Evolutionary conservation across 2,797 vertebrate genomes (phyloP), one percentile per base, ranked within the genome.

Genomic region (Dendrocincla fuliginosa): DNA sequence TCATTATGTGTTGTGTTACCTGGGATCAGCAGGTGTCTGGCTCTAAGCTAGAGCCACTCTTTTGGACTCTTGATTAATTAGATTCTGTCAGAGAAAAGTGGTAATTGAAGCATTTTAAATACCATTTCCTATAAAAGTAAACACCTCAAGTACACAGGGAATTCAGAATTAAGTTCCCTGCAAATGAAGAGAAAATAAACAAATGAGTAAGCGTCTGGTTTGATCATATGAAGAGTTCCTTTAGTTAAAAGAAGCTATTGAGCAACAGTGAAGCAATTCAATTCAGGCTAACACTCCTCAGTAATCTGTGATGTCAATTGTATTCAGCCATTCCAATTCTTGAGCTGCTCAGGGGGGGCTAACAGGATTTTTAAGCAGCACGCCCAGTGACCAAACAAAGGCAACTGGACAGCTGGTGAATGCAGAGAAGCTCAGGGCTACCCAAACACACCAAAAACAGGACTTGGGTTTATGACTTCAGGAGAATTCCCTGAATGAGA

Each of bases 161-260:
- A 88, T 91, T 93, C 73, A 65, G 61, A 91, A 81, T 96, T 78
- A 87, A 95, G 57, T 88, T 94, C 75, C 44, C 49, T 80, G 94
- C 60, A 71, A 39, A 87, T 53, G 64, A 80, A 84, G 65, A 87
- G 46, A 79, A 87, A 94, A 93, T 78, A 95, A 93, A 83, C 71
- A 92, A 80, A 89, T 56, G 50, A 55, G 52, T 84, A 78, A 89
- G 89, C 5, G 1, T 89, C 35, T 84, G 73, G 94, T 95, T 93
- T 82, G 87, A 94, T 97, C 75, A 7, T 52, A n/a, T 39, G 71
- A 94, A 70, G 83, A 94, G 82, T 76, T 90, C 61, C 57, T 95
- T 91, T 65, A 84, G 86, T 89, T 94, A 89, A 89, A 89, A 53
- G 84, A 71, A 79, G 64, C 61, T 74, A 16, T 85, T 0, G 15